Conservation (phyloP, 2,888 invertebrate species). For the Callyntrura guangdongensis region DNA sequence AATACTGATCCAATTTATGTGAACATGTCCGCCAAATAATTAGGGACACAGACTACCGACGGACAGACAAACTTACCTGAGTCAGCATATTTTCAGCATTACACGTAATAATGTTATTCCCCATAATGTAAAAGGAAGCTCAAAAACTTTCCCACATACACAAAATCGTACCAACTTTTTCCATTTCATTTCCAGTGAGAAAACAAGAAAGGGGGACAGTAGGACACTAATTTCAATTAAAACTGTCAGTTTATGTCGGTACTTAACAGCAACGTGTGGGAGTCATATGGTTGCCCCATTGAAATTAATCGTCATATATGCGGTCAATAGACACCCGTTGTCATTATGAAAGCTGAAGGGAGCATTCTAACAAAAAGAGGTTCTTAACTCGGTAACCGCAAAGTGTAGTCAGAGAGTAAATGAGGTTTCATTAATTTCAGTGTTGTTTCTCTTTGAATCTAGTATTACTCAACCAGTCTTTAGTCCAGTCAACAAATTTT, state of each 20-base stretch:
- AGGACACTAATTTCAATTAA: constrained; percentile 40
- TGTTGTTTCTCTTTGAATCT: too few species aligned
- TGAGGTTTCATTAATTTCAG: too few species aligned
- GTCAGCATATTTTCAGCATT: too few species aligned
- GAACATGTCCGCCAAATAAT: too few species aligned
- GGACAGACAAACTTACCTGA: too few species aligned
- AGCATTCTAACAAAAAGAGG: not conserved
- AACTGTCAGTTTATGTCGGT: constrained; percentile 6
- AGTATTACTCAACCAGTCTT: too few species aligned
- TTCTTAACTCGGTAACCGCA: not conserved
- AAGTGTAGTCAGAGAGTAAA: not conserved
- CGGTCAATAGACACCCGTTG: not conserved
- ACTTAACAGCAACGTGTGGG: not conserved
- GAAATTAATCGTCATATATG: constrained; percentile 6
- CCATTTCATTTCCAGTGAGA: constrained; percentile 16
- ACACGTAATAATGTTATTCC: too few species aligned
- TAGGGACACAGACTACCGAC: too few species aligned
- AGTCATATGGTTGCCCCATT: not conserved
- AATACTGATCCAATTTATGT: too few species aligned
- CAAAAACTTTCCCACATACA: too few species aligned
- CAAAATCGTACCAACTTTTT: constrained; percentile 18
- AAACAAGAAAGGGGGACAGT: constrained; percentile 1
- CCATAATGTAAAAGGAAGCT: too few species aligned
- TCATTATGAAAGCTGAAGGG: not conserved
- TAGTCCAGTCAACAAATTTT: too few species aligned